Base-by-base conservation (phyloP, 2,797 vertebrate species). In the Chaenodraco wilsoni region DNA sequence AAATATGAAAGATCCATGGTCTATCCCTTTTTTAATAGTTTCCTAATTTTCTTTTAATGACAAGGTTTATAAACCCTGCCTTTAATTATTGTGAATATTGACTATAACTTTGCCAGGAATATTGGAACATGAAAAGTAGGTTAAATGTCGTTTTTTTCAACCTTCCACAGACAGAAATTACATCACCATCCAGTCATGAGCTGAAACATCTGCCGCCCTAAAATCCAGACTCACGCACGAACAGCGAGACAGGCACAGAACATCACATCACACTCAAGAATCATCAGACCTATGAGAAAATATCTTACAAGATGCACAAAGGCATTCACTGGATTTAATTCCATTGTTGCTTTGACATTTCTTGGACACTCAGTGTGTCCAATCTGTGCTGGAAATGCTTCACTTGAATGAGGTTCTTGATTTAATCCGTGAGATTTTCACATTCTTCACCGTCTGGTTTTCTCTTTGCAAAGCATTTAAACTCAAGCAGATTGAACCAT, bases 131-230 rank as follows among this genome's bases (percentile, higher is more conserved):
- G 0, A 61, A 11, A 55, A 31, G 37, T 8, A 56, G 4, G 27
- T 46, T 37, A 44, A 65, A 49, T 64, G 54, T 19, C 11, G 43
- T 60, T 23, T 16, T n/a, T 17, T 16, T 17, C 10, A 17, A 3
- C 10, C 44, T 64, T 84, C 84, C 72, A 83, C 67, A 85, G 80
- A 40, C 67, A 85, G 80, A 40, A 51, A 90, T 92, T 86, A 92
- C 88, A 79, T 93, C 84, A 87, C 63, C 74, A 71, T 62, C 49
- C 76, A 86, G 83, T 52, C 82, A 78, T 79, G 85, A 81, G 70
- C 70, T 73, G 52, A 62, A 84, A 75, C 60, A 69, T 79, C 81
- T 84, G 78, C 72, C 64, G 54, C 61, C 74, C 78, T 67, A 49
- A 78, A 82, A 50, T 43, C 57, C 88, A 80, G 78, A 74, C 74